Evolutionary conservation across 1,140 invertebrate species (phyloP).

Genomic region (Phymastichus coffea): DNA sequence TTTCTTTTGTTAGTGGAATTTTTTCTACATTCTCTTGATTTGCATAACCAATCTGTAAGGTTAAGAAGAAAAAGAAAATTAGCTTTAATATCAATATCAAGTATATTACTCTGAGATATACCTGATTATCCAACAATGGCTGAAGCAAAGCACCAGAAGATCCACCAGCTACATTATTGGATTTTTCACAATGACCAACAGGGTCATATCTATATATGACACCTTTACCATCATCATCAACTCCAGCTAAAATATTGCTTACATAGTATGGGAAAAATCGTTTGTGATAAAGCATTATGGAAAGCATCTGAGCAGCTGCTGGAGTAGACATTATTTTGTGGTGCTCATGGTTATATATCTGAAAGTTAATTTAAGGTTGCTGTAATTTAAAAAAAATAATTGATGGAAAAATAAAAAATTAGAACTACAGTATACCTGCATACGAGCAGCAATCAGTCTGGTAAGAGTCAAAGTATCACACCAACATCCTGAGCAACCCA

Average conservation of each 20-base stretch:
- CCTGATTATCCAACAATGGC: constrained; percentile 86
- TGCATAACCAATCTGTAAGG: constrained; percentile 73
- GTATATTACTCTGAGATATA: too few species aligned
- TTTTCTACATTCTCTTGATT: constrained; percentile 75
- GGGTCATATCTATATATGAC: constrained; percentile 96
- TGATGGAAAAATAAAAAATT: background rate
- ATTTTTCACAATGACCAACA: constrained; percentile 87
- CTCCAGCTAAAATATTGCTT: constrained; percentile 90
- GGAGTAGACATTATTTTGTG: constrained; percentile 89
- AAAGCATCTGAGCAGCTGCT: constrained; percentile 92
- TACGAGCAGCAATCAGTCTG: constrained; percentile 78
- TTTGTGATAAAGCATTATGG: constrained; percentile 94
- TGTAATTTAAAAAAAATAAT: constrained; percentile 24
- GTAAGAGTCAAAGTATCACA: constrained; percentile 95
- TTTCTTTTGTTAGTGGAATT: constrained; percentile 70
- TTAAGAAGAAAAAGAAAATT: too few species aligned
- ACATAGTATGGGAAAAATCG: constrained; percentile 99
- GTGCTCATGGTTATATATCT: constrained; percentile 96
- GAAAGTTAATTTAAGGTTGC: constrained; percentile 32
- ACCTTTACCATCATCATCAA: constrained; percentile 86
- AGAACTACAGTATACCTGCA: constrained; percentile 63
- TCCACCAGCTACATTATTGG: constrained; percentile 80
- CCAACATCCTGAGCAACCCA: constrained; percentile 94
- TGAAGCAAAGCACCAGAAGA: constrained; percentile 79
- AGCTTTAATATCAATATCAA: too few species aligned